phyloP scores from a whole-genome alignment of 2,113 vertebrate genomes.

The Ochotona princeps region DNA sequence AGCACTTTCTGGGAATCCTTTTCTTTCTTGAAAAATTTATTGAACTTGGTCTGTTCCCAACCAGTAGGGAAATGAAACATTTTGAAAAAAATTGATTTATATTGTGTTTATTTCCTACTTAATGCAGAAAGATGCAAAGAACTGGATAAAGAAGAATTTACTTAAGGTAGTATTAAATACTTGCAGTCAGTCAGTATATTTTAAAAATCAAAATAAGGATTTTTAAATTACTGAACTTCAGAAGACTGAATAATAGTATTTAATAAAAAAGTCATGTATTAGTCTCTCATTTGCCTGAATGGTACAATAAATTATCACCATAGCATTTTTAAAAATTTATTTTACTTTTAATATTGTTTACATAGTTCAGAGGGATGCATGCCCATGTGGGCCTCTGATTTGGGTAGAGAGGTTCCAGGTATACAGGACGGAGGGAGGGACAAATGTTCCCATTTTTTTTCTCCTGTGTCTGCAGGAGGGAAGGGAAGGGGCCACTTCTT shows the following conservation, averaged over 20 bases:
- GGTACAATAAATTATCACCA: neutral
- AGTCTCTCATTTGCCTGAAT: constrained; percentile 18
- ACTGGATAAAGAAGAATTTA: constrained; percentile 21
- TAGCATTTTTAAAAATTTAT: neutral
- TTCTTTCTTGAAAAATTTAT: constrained; percentile 50
- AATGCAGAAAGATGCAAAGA: constrained; percentile 13
- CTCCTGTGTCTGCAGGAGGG: too few species aligned
- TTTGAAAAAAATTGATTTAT: constrained; percentile 48
- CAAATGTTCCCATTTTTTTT: too few species aligned
- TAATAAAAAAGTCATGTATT: constrained; percentile 24
- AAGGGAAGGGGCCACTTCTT: too few species aligned
- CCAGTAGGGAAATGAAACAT: neutral
- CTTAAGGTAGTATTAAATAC: constrained; percentile 45
- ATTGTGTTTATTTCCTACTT: constrained; percentile 49
- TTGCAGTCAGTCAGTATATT: constrained; percentile 53
- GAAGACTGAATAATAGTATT: constrained; percentile 47
- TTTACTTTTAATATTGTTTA: too few species aligned
- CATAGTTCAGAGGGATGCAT: too few species aligned
- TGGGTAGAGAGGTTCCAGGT: too few species aligned
- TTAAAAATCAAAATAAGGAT: constrained; percentile 39
- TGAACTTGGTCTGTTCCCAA: constrained; percentile 11
- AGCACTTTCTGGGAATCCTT: neutral
- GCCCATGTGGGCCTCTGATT: too few species aligned
- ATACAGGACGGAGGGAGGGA: too few species aligned
- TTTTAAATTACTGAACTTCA: constrained; percentile 61